phyloP scores from a whole-genome alignment of 2,888 invertebrate species.

The Trachelus stipa region DNA sequence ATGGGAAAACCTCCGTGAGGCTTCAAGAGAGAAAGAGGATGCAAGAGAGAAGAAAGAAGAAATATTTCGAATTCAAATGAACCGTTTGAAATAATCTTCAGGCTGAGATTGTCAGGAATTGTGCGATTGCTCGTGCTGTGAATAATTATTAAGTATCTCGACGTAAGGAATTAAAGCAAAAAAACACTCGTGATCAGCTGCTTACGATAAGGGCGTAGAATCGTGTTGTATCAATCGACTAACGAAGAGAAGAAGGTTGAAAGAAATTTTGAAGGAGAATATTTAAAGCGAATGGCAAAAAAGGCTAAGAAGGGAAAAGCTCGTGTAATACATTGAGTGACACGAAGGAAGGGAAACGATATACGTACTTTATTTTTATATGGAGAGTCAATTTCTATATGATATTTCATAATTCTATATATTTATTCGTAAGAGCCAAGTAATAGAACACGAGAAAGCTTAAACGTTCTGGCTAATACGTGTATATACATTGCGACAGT shows the following conservation, averaged over 20 bases:
- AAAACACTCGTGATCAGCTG: conserved; percentile 3
- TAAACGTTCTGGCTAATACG: conserved; percentile 1
- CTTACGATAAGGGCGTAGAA: neutral
- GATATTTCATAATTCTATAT: conserved; percentile 34
- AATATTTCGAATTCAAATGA: neutral
- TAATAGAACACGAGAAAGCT: conserved; percentile 5
- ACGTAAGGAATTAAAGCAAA: conserved; percentile 18
- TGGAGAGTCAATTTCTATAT: conserved; percentile 36
- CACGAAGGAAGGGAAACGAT: conserved; percentile 14
- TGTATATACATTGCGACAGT: neutral
- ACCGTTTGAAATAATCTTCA: neutral
- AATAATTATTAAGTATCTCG: conserved; percentile 9
- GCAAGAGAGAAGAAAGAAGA: conserved; percentile 12
- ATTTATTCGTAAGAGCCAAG: conserved; percentile 24
- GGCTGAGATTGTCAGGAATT: neutral
- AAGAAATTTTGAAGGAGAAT: neutral
- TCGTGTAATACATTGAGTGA: neutral
- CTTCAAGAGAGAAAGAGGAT: neutral
- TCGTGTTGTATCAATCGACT: neutral
- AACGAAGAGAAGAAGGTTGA: neutral
- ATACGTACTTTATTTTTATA: conserved; percentile 37
- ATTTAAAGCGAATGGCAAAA: conserved; percentile 11
- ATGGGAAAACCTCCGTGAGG: neutral
- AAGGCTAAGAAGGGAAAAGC: neutral
- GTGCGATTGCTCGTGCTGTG: neutral